Evolutionary conservation across 2,797 vertebrate species (phyloP), one percentile per base, ranked within the genome.

Genomic region (Hafferia zeledoni): DNA sequence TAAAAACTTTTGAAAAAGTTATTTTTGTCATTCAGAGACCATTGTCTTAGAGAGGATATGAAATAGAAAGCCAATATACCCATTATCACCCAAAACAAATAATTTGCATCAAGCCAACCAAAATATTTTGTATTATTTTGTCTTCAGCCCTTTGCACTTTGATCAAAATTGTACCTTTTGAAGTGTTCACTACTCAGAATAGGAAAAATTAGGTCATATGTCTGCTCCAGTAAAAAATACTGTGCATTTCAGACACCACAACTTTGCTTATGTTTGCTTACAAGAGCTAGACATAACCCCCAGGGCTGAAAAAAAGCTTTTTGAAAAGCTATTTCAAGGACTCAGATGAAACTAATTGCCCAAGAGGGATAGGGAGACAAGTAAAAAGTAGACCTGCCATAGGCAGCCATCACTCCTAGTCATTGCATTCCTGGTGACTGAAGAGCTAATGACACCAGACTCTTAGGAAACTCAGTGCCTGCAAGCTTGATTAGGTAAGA

Each of bases 401-500:
- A 87, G 85, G 19, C 56, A 91, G 43, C 30, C 44, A 6, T 87
- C 89, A 17, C 18, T 86, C 56, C 77, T 28, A 70, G 82, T 78
- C 68, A 27, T 23, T 69, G 64, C 33, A 30, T 81, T 90, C 57
- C 47, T 4, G 3, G 47, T 63, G 67, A 84, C 64, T 78, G 60
- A 59, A 84, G 77, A 83, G 71, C 46, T 91, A 80, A 82, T 60
- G 80, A 87, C 75, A 57, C 64, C 23, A 95, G 74, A 72, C 77
- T 89, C 74, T 43, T 46, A 68, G 55, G 89, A 91, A 92, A 63
- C 76, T 75, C 93, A 78, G 69, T 3, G 22, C 56, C 84, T 84
- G 68, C 64, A 86, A 92, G 27, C 65, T 65, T 94, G 86, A 96
- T 96, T 92, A 86, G 56, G 31, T 83, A 91, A 94, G 63, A 89